Base-by-base conservation (phyloP, 2,797 vertebrate genomes). In the Thunnus albacares region DNA sequence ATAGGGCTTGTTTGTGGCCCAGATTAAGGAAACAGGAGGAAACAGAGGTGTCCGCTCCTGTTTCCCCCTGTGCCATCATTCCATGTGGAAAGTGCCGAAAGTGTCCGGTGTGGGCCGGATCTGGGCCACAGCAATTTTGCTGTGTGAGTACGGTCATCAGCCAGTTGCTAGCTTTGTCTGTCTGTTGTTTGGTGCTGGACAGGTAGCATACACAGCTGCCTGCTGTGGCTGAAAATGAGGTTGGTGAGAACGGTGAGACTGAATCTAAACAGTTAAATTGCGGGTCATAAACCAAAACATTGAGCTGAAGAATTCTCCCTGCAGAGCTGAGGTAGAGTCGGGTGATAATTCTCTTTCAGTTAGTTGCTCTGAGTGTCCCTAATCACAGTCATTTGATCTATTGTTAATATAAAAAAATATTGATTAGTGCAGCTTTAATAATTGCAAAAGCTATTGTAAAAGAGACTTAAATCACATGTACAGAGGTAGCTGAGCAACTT, bases 371-470 rank as follows among this genome's bases (percentile, higher is more conserved):
- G 6, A 59, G 6, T 1, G 2, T 30, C 2, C 4, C 17, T n/a
- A 30, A 52, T 4, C 41, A 14, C 17, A 11, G 28, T 33, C 24
- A 30, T 45, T 45, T 56, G 18, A 20, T 30, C 4, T 17, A 20
- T 18, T 28, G 12, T 15, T 33, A 3, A 30, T 28, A 20, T 28
- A 15, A 2, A 55, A 38, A 56, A 64, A 64, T 58, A 38, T 17
- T 35, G 15, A 59, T n/a, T 17, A n/a, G 20, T 30, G 22, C 22
- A 67, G 8, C 33, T 61, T 68, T 56, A 61, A 55, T 53, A 18
- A 30, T 67, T 52, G 28, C 4, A 20, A 66, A 75, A 57, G 52
- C 52, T 18, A 33, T 33, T 9, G 14, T 47, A 58, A 41, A 74
- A 45, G 10, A 33, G 13, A 47, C 17, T 1, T 41, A 18, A 6